Evolutionary conservation across 1,140 invertebrate species (phyloP).

Genomic region (Euborellia annulipes): DNA sequence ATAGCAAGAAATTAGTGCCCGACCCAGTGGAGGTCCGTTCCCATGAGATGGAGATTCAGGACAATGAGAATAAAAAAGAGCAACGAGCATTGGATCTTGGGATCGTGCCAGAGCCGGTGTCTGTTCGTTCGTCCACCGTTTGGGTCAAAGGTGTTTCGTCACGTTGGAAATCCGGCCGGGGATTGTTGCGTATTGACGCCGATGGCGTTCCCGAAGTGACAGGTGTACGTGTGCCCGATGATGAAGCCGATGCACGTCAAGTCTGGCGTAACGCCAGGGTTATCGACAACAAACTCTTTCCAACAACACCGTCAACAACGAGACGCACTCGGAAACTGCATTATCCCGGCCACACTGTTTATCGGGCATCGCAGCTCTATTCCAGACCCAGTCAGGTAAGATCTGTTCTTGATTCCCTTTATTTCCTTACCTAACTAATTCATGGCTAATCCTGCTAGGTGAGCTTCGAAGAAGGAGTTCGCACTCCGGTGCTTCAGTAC

Average conservation of each 20-base stretch:
- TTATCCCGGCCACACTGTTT: conserved; percentile 39
- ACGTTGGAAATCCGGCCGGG: conserved; percentile 32
- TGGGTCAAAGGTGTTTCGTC: conserved; percentile 36
- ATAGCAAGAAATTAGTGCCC: conserved; percentile 14
- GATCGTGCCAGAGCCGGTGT: conserved; percentile 46
- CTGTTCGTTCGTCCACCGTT: conserved; percentile 41
- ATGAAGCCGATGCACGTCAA: conserved; percentile 56
- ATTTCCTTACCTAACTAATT: no score
- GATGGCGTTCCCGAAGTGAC: conserved; percentile 64
- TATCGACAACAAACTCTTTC: conserved; percentile 59
- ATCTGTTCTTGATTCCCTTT: no score
- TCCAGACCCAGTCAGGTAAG: conserved; percentile 28
- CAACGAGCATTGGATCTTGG: neutral
- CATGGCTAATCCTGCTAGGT: conserved; percentile 26
- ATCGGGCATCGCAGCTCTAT: conserved; percentile 45
- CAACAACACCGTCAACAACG: conserved; percentile 15
- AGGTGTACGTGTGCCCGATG: conserved; percentile 63
- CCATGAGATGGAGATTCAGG: no score
- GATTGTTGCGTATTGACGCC: conserved; percentile 38
- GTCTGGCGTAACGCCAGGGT: conserved; percentile 74
- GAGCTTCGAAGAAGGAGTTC: conserved; percentile 45
- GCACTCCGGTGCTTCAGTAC: conserved; percentile 57
- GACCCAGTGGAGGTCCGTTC: no score
- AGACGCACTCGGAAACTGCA: conserved; percentile 37
- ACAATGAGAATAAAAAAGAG: conserved; percentile 6